A percentile compares a stretch with the other conserved stretches of the same genome.
These are phyloP conservation scores for Wiebesia pumilae DNA, from an alignment of 1,140 invertebrate species.

Conservation along the genomic window DNA sequence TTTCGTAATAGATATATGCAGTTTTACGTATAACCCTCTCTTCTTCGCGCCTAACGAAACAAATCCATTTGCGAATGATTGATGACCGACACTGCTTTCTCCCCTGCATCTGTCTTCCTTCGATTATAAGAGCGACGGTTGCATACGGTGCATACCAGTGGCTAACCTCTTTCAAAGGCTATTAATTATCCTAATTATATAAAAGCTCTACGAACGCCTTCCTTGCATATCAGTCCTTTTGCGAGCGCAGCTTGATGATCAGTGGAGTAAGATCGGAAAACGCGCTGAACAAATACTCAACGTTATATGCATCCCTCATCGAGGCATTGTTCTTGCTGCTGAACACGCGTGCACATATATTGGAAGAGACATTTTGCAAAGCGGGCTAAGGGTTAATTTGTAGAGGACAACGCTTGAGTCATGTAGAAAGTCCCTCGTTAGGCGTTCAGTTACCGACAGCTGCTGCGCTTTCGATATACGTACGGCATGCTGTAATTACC, in stretches of 20 bases:
- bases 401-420: not conserved
- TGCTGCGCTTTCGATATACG: conserved; percentile 1
- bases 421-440: conserved; percentile 61
- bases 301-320: no score
- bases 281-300: no score
- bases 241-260: no score
- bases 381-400: conserved; percentile 8
- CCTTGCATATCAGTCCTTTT: not conserved
- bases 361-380: no score
- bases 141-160: not conserved
- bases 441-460: not conserved
- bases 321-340: no score
- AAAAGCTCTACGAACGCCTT: conserved; percentile 13
- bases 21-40: not conserved
- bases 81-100: conserved; percentile 1
- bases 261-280: no score
- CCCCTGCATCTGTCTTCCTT: no score
- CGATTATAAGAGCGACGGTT: no score
- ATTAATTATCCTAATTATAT: conserved; percentile 43
- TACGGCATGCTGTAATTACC: conserved; percentile 61
- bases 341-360: no score
- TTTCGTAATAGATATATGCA: not conserved
- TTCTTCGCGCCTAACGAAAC: not conserved
- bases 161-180: not conserved
- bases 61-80: conserved; percentile 28